Conservation (phyloP, 1,140 invertebrate genomes). For the Schmidtea mediterranea region DNA sequence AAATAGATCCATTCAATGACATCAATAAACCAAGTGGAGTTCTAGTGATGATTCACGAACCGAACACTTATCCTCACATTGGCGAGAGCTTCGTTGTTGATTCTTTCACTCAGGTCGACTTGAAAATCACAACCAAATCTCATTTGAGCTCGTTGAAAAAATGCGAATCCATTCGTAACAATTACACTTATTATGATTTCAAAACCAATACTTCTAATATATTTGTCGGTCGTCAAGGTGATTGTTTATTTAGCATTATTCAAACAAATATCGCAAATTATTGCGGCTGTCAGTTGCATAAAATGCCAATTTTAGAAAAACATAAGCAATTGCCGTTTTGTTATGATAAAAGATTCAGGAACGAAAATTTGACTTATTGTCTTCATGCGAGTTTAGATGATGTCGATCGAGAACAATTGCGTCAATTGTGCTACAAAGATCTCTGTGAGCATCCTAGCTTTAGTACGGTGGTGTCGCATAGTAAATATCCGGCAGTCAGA, state of each 20-base stretch:
- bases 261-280: background rate
- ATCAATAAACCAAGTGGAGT: background rate
- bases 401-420: background rate
- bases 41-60: slow-evolving; percentile 5
- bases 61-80: slow-evolving; percentile 6
- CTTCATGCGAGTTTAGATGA: background rate
- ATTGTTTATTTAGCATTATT: background rate
- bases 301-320: background rate
- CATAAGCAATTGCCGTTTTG: background rate
- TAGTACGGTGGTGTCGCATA: slow-evolving; percentile 1
- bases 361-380: background rate
- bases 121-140: background rate
- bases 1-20: background rate
- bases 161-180: background rate
- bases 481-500: slow-evolving; percentile 3
- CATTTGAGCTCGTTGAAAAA: background rate
- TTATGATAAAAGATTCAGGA: background rate
- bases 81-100: slow-evolving; percentile 1
- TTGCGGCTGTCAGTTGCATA: background rate
- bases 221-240: background rate
- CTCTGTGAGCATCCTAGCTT: background rate
- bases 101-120: background rate
- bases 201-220: background rate
- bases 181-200: background rate
- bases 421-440: background rate